These are phyloP conservation scores for Drosophila varians DNA, from an alignment of 1,140 invertebrate genomes.

Conservation along the genomic window DNA sequence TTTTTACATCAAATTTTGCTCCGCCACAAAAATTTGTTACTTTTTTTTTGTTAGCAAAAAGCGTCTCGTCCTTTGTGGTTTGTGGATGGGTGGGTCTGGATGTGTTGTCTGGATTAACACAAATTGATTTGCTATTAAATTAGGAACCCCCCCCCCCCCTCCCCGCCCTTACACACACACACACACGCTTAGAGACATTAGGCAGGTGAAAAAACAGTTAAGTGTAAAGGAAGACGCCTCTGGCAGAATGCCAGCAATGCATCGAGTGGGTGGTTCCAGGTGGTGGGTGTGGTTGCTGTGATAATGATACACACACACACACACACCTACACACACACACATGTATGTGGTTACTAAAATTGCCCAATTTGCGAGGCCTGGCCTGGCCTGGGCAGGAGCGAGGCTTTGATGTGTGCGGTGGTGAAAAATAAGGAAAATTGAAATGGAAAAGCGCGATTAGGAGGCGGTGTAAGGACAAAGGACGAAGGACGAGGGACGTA, in stretches of 20 bases:
- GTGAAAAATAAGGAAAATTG: slow-evolving; percentile 55
- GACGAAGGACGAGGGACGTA: neutral
- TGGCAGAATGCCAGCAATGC: slow-evolving; percentile 51
- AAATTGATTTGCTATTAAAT: slow-evolving; percentile 82
- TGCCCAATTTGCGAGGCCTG: slow-evolving; percentile 73
- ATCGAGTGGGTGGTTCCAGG: slow-evolving; percentile 33
- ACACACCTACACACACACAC: neutral
- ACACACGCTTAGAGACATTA: slow-evolving; percentile 12
- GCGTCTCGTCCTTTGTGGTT: slow-evolving; percentile 42
- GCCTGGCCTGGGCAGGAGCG: slow-evolving; percentile 56
- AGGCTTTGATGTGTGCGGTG: slow-evolving; percentile 69
- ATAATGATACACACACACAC: slow-evolving; percentile 73
- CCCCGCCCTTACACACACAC: slow-evolving; percentile 10
- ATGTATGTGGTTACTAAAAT: slow-evolving; percentile 39
- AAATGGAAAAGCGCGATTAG: slow-evolving; percentile 20
- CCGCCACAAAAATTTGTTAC: neutral
- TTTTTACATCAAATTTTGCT: no score
- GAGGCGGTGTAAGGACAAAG: neutral
- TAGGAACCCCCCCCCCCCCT: slow-evolving; percentile 43
- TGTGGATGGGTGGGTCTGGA: slow-evolving; percentile 67
- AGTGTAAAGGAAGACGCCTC: slow-evolving; percentile 80
- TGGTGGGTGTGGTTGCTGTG: slow-evolving; percentile 70
- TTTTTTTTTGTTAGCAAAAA: neutral
- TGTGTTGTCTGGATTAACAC: slow-evolving; percentile 68
- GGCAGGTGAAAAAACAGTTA: slow-evolving; percentile 78